Base-by-base conservation (phyloP, 2,888 invertebrate species). In the Podabrus alpinus region DNA sequence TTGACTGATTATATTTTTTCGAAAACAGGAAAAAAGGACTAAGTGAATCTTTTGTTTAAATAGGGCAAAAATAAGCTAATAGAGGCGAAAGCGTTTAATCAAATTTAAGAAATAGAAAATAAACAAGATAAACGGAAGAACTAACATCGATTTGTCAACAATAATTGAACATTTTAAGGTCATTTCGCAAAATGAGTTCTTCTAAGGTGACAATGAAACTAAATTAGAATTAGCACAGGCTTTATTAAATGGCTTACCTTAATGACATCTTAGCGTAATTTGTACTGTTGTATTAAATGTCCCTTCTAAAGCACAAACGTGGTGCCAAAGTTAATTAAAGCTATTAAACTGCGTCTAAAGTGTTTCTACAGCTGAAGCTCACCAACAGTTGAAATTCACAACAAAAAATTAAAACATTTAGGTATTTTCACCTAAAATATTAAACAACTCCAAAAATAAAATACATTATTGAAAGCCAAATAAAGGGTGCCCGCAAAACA, bases 231-330 rank as follows among this genome's bases (percentile, higher is more conserved):
- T 72, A 45, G 67, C 19, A 21, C 19, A 9, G 24, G 67, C 72
- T 72, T 72, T 72, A 72, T 72, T 72, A 64, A 62, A 68, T 67
- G 29, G 17, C 72, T 72, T 64, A 72, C 72, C 72, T 72, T 72
- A 67, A 64, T n/a, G 72, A 60, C 61, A 62, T 16, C 62, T 61
- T 68, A 72, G 67, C 66, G 71, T 59, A 71, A 71, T 71, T 71
- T 71, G 66, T 71, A 16, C 19, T 64, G 62, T 64, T 64, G 17
- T 64, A 21, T 19, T 17, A 64, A 64, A 64, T 19, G 62, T 64
- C 62, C 45, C 45, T 19, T 64, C 19, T 69, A 25, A 25, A 67
- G 45, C 67, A 67, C 67, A 15, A 16, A 29, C 70, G 21, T 62
- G 15, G 60, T 62, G 62, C 59, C 59, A 64, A 64, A 64, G 62